Evolutionary conservation across 1,140 invertebrate genomes (phyloP), one percentile per base, ranked within the genome.

Genomic region (Diplogasteroides magnus): DNA sequence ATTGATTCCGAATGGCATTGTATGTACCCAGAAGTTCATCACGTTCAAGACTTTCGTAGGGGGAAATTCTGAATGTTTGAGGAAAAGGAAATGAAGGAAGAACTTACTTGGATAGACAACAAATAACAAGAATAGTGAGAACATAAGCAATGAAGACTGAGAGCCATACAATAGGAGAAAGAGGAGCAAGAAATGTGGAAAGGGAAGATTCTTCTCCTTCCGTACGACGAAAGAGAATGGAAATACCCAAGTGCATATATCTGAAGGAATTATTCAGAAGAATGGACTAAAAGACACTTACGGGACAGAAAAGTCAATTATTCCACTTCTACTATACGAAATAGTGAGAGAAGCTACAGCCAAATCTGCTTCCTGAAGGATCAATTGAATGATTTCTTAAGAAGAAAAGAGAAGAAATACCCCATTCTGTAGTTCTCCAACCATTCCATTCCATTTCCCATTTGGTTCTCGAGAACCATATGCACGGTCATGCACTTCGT

Each of bases 281-380:
- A n/a, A n/a, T n/a, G 93, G 86, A 84, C 93, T 92, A n/a, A n/a
- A n/a, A n/a, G n/a, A n/a, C 92, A 94, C 94, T 82, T 93, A 95
- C 0, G 92, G 92, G 88, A 92, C 93, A 6, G 91, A 94, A 82
- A 94, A 95, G 83, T 94, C 92, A 1, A 95, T 91, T 1, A 90
- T 91, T 84, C 91, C 88, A 76, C 91, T 88, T 29, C 93, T 84
- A 77, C 92, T 91, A 79, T 91, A 92, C 0, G 91, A 94, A 73
- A 96, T 94, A n/a, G 93, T 94, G 13, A 96, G 86, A 87, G 94
- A 92, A 0, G 90, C 92, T 64, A 95, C 91, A 2, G 91, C 92
- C 56, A 95, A 83, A 85, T 95, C 93, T 1, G 92, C 92, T 79
- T 89, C 89, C 65, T 67, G 28, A 25, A 67, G n/a, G n/a, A n/a